Conservation (phyloP, 92 coral and sea anemone species). For the Umimayanthus kanabou region DNA sequence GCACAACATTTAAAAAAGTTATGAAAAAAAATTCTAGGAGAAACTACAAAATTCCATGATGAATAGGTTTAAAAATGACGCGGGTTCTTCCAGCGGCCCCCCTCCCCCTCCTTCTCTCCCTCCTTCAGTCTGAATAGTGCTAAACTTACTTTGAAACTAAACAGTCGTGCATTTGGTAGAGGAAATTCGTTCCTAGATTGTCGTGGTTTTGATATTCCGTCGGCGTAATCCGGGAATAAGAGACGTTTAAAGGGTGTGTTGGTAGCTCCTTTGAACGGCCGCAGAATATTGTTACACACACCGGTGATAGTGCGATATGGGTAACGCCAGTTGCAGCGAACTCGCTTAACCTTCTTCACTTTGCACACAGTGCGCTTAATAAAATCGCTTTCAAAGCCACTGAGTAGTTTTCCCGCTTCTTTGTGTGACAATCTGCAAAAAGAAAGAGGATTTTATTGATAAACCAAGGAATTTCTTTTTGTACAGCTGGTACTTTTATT, state of each 20-base stretch:
- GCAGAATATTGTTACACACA: conserved; percentile 27
- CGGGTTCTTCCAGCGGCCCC: no score
- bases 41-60: no score
- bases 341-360: background rate
- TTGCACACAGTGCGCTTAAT: background rate
- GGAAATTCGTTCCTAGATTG: background rate
- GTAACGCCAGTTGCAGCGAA: background rate
- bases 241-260: conserved; percentile 24
- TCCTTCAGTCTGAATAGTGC: background rate
- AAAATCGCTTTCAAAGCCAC: conserved; percentile 7
- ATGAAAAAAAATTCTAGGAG: no score
- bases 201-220: conserved; percentile 20
- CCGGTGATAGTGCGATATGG: conserved; percentile 46
- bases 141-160: background rate
- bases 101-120: no score
- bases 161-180: background rate
- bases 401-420: background rate
- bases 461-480: background rate
- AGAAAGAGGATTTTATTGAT: background rate
- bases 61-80: no score
- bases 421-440: background rate
- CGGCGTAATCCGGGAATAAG: conserved; percentile 5
- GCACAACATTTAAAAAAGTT: no score
- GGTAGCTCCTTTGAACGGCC: conserved; percentile 38
- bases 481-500: no score